Percentiles rank a stretch among this genome's conserved stretches.
Conservation (phyloP, 2,113 vertebrate genomes). For the Castor canadensis region DNA sequence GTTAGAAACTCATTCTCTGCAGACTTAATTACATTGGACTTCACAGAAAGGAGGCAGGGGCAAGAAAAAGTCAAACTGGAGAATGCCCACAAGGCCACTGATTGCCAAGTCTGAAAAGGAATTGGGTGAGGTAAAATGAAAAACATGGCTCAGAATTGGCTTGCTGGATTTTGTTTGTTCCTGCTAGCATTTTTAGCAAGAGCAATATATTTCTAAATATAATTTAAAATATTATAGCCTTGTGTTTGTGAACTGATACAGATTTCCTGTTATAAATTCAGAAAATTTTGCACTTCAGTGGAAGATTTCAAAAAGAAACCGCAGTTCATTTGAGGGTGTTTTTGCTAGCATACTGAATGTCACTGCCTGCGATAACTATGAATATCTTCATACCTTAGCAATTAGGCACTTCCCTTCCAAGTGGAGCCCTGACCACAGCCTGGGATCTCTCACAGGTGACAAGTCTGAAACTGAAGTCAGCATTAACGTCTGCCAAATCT, state of each 20-base stretch:
- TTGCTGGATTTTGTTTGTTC: neutral
- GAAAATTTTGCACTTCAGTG: neutral
- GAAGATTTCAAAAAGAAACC: neutral
- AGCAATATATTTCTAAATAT: neutral
- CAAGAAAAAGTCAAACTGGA: fast-evolving
- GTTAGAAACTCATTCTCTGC: neutral
- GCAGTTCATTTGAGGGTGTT: neutral
- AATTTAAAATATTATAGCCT: neutral
- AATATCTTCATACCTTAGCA: neutral
- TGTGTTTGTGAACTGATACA: neutral
- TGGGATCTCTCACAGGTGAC: neutral
- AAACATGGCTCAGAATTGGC: fast-evolving
- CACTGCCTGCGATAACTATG: too few relatives aligned
- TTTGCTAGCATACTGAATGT: neutral
- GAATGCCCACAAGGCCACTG: neutral
- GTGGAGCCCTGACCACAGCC: neutral
- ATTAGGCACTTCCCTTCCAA: neutral
- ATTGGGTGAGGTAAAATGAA: neutral
- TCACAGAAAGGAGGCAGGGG: neutral
- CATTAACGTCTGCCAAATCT: neutral
- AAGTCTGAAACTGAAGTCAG: neutral
- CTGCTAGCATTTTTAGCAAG: neutral
- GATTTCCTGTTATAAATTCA: neutral
- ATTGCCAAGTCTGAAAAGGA: too few relatives aligned
- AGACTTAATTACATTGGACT: too few relatives aligned